Percentiles rank a stretch among this genome's conserved stretches.
Evolutionary conservation across 2,888 invertebrate genomes (phyloP).

Genomic region (Druceiella hillmani): DNA sequence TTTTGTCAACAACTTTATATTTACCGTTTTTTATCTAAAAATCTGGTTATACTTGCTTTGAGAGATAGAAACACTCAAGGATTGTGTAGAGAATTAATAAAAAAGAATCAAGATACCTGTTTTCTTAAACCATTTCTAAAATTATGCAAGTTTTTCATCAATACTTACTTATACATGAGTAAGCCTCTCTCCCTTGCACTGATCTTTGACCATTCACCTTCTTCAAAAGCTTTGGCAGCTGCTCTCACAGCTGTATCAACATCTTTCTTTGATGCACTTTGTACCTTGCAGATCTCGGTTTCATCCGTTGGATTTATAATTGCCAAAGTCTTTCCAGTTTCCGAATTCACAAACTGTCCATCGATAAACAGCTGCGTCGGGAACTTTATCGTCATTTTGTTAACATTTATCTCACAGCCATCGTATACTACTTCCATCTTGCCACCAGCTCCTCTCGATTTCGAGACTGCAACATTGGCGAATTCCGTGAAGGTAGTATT

Average conservation of each 20-base stretch:
- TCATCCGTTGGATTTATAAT: conserved; percentile 85
- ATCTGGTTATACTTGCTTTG: too few species aligned
- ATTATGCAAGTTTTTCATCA: conserved; percentile 7
- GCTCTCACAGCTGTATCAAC: conserved; percentile 85
- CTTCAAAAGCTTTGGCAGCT: conserved; percentile 81
- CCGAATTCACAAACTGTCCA: conserved; percentile 82
- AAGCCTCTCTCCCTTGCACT: conserved; percentile 87
- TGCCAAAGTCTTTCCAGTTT: conserved; percentile 55
- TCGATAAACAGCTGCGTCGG: conserved; percentile 90
- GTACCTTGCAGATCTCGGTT: conserved; percentile 67
- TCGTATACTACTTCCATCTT: conserved; percentile 59
- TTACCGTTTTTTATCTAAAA: not conserved
- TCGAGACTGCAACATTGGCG: conserved; percentile 58
- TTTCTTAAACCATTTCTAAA: not conserved
- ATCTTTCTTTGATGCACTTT: conserved; percentile 70
- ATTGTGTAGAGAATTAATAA: too few species aligned
- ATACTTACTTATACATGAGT: conserved; percentile 66
- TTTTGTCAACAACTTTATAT: too few species aligned
- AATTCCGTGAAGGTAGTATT: conserved; percentile 85
- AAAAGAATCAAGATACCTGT: too few species aligned
- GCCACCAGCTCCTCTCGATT: conserved; percentile 53
- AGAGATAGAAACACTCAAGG: too few species aligned
- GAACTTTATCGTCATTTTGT: conserved; percentile 79
- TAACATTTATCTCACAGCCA: conserved; percentile 69
- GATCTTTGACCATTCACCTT: conserved; percentile 92